Evolutionary conservation across 2,113 vertebrate species (phyloP).

Genomic region (Platysteira castanea): DNA sequence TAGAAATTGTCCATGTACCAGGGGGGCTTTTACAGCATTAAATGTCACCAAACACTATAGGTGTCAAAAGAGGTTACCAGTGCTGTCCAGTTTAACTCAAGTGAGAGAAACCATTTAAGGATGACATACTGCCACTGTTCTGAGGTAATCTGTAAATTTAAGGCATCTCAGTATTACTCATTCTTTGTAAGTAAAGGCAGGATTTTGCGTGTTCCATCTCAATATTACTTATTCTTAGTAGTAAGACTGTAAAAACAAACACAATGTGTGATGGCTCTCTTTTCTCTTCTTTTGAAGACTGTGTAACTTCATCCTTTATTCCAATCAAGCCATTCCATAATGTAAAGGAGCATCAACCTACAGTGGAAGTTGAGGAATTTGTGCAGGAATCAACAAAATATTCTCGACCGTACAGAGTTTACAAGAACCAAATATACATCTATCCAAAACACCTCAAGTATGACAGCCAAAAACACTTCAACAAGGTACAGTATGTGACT

Average conservation of each 20-base stretch:
- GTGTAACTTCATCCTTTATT: conserved; percentile 92
- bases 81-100: background rate
- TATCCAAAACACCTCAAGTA: conserved; percentile 98
- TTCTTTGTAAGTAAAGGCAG: background rate
- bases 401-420: conserved; percentile 88
- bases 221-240: background rate
- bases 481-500: conserved; percentile 79
- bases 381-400: conserved; percentile 88
- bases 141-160: background rate
- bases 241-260: background rate
- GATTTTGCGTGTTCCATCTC: background rate
- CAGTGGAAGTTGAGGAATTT: conserved; percentile 95
- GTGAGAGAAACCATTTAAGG: background rate
- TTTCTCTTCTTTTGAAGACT: conserved; percentile 81
- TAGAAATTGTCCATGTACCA: background rate
- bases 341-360: conserved; percentile 77
- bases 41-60: background rate
- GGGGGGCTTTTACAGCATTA: background rate
- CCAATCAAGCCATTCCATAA: conserved; percentile 92
- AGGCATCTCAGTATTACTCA: background rate
- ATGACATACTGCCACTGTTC: background rate
- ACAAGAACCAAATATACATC: conserved; percentile 97
- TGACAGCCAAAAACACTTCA: conserved; percentile 95
- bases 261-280: conserved; percentile 23
- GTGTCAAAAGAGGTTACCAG: background rate